Conservation (phyloP, 2,113 vertebrate species). For the Syngnathus typhle region DNA sequence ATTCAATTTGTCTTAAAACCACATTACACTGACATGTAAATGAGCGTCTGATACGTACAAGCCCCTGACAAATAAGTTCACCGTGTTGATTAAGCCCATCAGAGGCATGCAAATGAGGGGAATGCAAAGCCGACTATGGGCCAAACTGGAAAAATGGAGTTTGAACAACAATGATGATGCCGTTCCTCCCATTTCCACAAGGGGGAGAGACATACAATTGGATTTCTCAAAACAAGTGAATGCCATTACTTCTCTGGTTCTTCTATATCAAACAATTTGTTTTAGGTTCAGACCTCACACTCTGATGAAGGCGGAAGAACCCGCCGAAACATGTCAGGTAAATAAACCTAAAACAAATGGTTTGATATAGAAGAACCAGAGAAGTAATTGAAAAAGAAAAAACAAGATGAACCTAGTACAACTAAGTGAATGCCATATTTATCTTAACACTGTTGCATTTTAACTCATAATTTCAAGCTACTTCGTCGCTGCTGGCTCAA, state of each 20-base stretch:
- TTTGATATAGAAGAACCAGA: no score
- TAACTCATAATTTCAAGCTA: neutral
- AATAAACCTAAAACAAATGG: no score
- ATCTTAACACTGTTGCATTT: no score
- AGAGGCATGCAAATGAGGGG: conserved; percentile 3
- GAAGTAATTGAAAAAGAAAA: no score
- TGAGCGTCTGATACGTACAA: neutral
- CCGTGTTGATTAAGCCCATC: conserved; percentile 1
- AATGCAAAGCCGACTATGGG: neutral
- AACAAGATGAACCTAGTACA: no score
- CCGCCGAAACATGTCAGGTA: no score
- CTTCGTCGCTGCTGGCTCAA: neutral
- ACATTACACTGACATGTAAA: neutral
- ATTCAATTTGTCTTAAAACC: neutral
- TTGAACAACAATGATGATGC: neutral
- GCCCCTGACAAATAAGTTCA: conserved; percentile 3
- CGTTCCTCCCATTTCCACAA: neutral
- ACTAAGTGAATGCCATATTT: no score
- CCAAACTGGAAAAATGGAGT: neutral
- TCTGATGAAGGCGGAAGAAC: no score
- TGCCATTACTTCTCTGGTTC: no score
- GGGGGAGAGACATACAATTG: neutral
- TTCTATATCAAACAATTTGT: no score
- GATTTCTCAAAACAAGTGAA: neutral
- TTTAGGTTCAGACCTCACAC: no score